phyloP scores from a whole-genome alignment of 2,113 vertebrate genomes.

The Epinephelus moara region DNA sequence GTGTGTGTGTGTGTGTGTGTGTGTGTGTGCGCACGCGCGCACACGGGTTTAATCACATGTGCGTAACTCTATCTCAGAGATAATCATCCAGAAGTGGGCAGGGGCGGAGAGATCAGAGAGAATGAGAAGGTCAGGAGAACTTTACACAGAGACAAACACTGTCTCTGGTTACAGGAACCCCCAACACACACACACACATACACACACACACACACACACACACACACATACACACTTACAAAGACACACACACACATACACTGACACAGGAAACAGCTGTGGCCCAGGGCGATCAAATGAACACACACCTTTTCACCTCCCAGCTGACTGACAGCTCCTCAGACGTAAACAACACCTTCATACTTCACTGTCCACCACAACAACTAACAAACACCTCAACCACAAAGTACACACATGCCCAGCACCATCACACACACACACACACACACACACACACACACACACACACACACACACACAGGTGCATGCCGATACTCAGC shows the following conservation, averaged over 20 bases:
- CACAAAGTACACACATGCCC: background rate
- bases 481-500: conserved; percentile 4
- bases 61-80: conserved; percentile 67
- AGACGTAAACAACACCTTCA: background rate
- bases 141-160: conserved; percentile 30
- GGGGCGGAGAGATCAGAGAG: conserved; percentile 36
- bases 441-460: too few relatives aligned
- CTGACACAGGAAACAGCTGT: conserved; percentile 30
- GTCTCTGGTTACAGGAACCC: conserved; percentile 66
- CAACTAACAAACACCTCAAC: background rate
- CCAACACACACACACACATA: conserved; percentile 19
- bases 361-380: conserved; percentile 1
- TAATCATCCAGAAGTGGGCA: conserved; percentile 54
- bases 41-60: conserved; percentile 6
- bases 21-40: background rate
- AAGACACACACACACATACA: background rate
- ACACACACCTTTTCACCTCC: conserved; percentile 37
- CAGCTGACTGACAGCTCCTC: conserved; percentile 30
- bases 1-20: conserved; percentile 3
- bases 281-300: background rate
- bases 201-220: background rate
- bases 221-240: background rate
- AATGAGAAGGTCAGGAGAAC: conserved; percentile 59
- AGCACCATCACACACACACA: too few relatives aligned
- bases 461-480: background rate